These are phyloP conservation scores for Acanthis flammea DNA, from an alignment of 2,797 vertebrate genomes.

Conservation along the genomic window DNA sequence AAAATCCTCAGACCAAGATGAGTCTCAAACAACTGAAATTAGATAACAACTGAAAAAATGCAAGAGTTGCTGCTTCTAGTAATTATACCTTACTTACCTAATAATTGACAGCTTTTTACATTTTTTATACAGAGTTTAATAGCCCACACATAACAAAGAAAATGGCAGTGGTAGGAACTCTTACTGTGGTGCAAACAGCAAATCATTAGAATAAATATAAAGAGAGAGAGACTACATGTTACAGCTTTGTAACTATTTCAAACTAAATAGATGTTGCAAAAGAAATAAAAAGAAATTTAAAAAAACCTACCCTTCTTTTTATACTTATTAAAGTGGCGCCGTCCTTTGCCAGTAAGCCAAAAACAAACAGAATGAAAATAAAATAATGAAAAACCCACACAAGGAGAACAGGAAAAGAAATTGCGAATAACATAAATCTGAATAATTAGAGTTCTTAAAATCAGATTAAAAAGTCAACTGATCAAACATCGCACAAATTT, in stretches of 20 bases:
- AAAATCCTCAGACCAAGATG: background rate
- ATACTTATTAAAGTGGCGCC: conserved; percentile 73
- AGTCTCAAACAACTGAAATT: conserved; percentile 20
- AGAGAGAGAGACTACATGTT: conserved; percentile 28
- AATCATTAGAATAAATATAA: conserved; percentile 4
- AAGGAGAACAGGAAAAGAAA: conserved; percentile 45
- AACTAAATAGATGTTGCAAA: conserved; percentile 35
- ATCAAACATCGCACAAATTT: conserved; percentile 18
- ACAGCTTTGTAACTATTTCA: conserved; percentile 25
- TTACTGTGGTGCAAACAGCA: background rate
- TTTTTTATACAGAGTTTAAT: conserved; percentile 18
- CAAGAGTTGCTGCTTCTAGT: conserved; percentile 31
- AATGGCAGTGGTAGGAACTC: background rate
- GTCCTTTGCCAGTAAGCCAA: conserved; percentile 72
- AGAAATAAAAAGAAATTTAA: conserved; percentile 57
- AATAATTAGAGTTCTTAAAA: conserved; percentile 50
- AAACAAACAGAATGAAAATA: conserved; percentile 65
- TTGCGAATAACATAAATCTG: conserved; percentile 14
- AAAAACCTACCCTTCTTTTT: conserved; percentile 67
- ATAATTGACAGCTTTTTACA: background rate
- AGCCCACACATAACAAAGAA: conserved; percentile 8
- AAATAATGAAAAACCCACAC: conserved; percentile 56
- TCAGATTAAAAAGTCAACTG: conserved; percentile 32
- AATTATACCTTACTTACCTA: conserved; percentile 46
- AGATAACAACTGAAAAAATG: conserved; percentile 7